Evolutionary conservation across 2,888 invertebrate genomes (phyloP).

Genomic region (Caenorhabditis sp.): DNA sequence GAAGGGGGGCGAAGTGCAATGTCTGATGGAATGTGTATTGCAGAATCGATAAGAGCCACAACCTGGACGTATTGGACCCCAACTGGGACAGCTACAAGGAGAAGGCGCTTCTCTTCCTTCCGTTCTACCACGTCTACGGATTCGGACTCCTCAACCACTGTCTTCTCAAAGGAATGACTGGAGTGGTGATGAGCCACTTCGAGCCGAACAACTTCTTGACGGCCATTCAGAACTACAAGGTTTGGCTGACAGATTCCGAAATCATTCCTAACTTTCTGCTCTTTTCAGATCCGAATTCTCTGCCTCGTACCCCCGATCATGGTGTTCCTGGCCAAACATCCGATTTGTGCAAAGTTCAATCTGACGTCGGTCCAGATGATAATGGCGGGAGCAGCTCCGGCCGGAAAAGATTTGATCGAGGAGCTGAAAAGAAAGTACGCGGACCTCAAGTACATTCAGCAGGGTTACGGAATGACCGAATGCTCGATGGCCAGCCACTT

Average conservation of each 20-base stretch:
- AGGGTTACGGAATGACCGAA: slow-evolving; percentile 87
- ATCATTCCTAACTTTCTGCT: not conserved
- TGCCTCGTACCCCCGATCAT: slow-evolving; percentile 88
- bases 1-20: slow-evolving; percentile 1
- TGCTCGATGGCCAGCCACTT: slow-evolving; percentile 83
- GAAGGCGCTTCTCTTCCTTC: slow-evolving; percentile 69
- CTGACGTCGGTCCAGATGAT: slow-evolving; percentile 84
- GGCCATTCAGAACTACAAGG: slow-evolving; percentile 71
- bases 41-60: slow-evolving; percentile 57
- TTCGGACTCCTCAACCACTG: slow-evolving; percentile 64
- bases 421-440: slow-evolving; percentile 70
- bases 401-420: slow-evolving; percentile 74
- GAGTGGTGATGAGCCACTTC: slow-evolving; percentile 73
- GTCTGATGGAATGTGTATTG: not conserved
- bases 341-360: slow-evolving; percentile 86
- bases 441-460: slow-evolving; percentile 65
- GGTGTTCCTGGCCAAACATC: slow-evolving; percentile 85
- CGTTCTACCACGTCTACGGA: slow-evolving; percentile 78
- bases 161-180: slow-evolving; percentile 67
- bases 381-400: slow-evolving; percentile 75
- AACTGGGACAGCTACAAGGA: slow-evolving; percentile 68
- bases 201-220: slow-evolving; percentile 70
- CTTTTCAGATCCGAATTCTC: slow-evolving; percentile 55
- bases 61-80: slow-evolving; percentile 54
- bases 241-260: slow-evolving; percentile 1